Evolutionary conservation across 64 coral and sea anemone species (phyloP).

Genomic region (Montipora capricornis): DNA sequence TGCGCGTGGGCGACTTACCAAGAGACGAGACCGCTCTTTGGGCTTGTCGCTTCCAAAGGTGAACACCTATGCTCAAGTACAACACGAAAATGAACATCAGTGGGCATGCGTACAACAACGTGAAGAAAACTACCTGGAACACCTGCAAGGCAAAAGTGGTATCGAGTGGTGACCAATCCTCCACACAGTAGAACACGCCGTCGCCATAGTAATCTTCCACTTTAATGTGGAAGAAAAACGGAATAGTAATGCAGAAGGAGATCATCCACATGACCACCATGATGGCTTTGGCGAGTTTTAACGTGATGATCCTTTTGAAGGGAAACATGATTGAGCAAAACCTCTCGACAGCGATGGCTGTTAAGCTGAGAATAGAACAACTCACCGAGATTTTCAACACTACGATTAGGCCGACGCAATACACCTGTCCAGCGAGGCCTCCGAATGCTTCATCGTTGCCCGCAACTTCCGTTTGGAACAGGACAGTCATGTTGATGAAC

Average conservation of each 20-base stretch:
- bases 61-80: constrained; percentile 31
- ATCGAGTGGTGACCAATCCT: constrained; percentile 57
- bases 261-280: constrained; percentile 26
- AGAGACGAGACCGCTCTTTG: constrained; percentile 12
- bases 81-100: constrained; percentile 35
- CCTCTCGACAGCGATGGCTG: constrained; percentile 51
- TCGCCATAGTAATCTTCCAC: background rate
- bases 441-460: background rate
- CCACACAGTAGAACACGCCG: constrained; percentile 49
- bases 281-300: constrained; percentile 21
- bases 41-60: constrained; percentile 47
- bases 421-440: constrained; percentile 33
- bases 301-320: constrained; percentile 55
- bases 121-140: constrained; percentile 49
- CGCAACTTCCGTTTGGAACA: constrained; percentile 17
- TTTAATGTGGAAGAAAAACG: constrained; percentile 45
- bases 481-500: constrained; percentile 45
- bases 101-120: constrained; percentile 55
- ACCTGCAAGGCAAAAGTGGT: constrained; percentile 2
- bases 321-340: constrained; percentile 59
- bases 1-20: constrained; percentile 6
- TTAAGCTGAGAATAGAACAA: constrained; percentile 34
- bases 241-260: constrained; percentile 29
- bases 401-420: constrained; percentile 24
- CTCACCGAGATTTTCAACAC: constrained; percentile 22